A percentile compares a stretch with the other conserved stretches of the same genome.
Conservation (phyloP, 2,797 vertebrate species). For the Sternotherus odoratus region DNA sequence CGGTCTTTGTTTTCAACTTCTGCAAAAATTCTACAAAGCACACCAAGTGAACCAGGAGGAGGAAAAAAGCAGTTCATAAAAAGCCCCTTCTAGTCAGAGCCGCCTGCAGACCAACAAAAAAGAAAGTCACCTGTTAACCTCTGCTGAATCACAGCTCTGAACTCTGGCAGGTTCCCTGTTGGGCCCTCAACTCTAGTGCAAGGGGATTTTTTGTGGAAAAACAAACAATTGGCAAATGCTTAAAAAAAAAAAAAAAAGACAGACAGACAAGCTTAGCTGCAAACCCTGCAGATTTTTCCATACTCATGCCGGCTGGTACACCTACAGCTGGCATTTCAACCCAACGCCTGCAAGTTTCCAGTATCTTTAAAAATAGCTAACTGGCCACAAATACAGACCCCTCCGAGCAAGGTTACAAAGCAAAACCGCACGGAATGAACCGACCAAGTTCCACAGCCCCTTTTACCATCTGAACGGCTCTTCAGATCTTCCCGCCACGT, state of each 20-base stretch:
- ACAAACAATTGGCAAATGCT: slow-evolving; percentile 44
- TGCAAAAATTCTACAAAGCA: slow-evolving; percentile 13
- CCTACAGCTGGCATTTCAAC: background rate
- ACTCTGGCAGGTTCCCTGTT: background rate
- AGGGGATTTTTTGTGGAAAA: background rate
- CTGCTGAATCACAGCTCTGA: slow-evolving; percentile 39
- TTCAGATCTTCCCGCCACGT: slow-evolving; percentile 25
- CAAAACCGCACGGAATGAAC: rapidly evolving
- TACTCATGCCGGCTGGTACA: background rate
- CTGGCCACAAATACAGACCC: background rate
- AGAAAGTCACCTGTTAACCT: background rate
- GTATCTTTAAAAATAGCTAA: background rate
- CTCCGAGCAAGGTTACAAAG: background rate
- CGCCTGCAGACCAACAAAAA: background rate
- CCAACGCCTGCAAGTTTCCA: background rate
- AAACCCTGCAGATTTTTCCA: slow-evolving; percentile 12
- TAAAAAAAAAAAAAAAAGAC: rapidly evolving
- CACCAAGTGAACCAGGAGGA: background rate
- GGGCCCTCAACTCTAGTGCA: background rate
- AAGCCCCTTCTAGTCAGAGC: background rate
- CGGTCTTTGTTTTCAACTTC: slow-evolving; percentile 16
- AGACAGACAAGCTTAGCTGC: slow-evolving; percentile 13
- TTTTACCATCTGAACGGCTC: background rate
- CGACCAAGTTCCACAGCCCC: background rate
- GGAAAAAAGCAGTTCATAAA: slow-evolving; percentile 7